phyloP scores from a whole-genome alignment of 2,797 vertebrate genomes.

The Rallus crepitans region DNA sequence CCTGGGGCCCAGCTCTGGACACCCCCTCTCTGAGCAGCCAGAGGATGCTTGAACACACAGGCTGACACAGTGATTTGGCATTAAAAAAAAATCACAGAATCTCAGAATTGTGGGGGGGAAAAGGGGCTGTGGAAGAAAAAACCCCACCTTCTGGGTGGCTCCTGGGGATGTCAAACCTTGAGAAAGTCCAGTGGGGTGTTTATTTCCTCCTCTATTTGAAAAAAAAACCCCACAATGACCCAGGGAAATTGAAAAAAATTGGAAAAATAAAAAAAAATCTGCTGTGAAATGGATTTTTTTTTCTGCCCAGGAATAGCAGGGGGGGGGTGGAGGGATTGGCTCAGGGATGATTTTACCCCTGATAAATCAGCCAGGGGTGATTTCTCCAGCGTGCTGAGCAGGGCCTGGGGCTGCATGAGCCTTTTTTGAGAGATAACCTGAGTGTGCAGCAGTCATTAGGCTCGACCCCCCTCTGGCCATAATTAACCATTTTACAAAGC shows the following conservation, averaged over 20 bases:
- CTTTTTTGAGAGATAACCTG: background rate
- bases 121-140: background rate
- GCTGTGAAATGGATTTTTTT: background rate
- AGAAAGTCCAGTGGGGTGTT: background rate
- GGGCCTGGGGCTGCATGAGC: background rate
- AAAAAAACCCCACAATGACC: background rate
- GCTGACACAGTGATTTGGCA: fast-evolving
- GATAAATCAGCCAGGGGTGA: background rate
- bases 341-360: no score
- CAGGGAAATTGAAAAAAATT: background rate
- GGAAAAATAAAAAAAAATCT: background rate
- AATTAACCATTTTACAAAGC: background rate
- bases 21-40: no score
- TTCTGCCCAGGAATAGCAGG: background rate
- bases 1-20: no score
- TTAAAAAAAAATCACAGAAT: no score
- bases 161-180: fast-evolving
- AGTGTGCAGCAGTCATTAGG: background rate
- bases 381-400: background rate
- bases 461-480: background rate
- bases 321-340: background rate
- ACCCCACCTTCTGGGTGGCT: fast-evolving
- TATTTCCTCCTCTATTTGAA: background rate
- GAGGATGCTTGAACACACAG: background rate
- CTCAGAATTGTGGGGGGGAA: no score